Evolutionary conservation across 1,140 invertebrate genomes (phyloP), one percentile per base, ranked within the genome.

Genomic region (Dinoponera quadriceps): DNA sequence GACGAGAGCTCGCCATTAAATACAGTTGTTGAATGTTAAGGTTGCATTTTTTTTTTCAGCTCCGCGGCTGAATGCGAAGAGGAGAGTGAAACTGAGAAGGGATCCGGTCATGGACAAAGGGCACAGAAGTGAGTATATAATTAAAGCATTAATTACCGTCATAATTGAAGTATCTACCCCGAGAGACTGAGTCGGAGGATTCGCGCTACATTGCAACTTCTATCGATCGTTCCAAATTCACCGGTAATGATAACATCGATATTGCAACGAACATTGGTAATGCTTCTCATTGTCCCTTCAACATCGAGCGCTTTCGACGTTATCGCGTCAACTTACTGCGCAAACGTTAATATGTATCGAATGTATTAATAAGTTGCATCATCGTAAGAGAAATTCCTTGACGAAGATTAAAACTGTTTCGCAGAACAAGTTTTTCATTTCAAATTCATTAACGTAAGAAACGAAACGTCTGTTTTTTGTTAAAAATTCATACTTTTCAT

Each of bases 91-190:
- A 20, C 94, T 98, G 27, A 95, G 97, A 72, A 95, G 97, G 85
- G 97, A 98, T 94, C 96, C 97, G 7, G 95, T 96, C 54, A 87
- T 90, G 38, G 97, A 98, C 92, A 97, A 97, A 92, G 97, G 97
- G 38, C 97, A 98, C 91, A 96, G 97, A 95, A 97, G 97, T 98
- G 95, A 96, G 97, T 95, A 88, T 59, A 83, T 29, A 55, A 72
- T 77, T 71, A 65, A n/a, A 62, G 22, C 16, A 38, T 33, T 57
- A 48, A 80, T 80, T 80, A 71, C 14, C 16, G 25, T 18, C 48
- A 27, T 71, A 55, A 71, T 48, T 80, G 33, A 71, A 80, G 51
- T 14, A 57, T 14, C 54, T 71, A 57, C 22, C 22, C 27, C 44
- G 33, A 59, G 18, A n/a, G 2, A 16, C 16, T 5, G 29, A 66